These are phyloP conservation scores for Nycticryphes semicollaris DNA, from an alignment of 2,113 vertebrate genomes.

Conservation along the genomic window DNA sequence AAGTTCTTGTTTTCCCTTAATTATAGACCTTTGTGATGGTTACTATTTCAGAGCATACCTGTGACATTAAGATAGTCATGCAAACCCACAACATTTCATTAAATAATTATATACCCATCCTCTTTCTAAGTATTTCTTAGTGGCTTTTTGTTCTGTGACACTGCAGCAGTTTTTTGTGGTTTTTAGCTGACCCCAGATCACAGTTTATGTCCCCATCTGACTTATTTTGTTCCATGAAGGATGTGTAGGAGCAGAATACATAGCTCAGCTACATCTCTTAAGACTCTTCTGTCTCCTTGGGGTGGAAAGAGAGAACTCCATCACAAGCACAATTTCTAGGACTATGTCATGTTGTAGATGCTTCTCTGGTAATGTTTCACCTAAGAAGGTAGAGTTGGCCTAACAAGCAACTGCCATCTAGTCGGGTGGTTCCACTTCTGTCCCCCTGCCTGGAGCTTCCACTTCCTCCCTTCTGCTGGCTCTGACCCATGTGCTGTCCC, in stretches of 20 bases:
- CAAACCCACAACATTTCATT: slow-evolving; percentile 42
- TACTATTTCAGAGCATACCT: neutral
- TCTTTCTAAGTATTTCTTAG: slow-evolving; percentile 1
- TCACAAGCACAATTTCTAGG: neutral
- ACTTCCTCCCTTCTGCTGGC: neutral
- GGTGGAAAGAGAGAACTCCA: neutral
- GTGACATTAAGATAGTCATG: neutral
- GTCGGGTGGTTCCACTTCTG: neutral
- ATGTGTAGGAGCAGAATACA: neutral
- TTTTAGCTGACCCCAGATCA: neutral
- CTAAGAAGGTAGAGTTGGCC: neutral
- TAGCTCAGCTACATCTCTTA: neutral
- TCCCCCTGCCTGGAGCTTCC: neutral
- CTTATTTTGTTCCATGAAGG: neutral
- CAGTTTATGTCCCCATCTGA: neutral
- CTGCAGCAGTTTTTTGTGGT: neutral
- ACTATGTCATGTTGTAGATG: neutral
- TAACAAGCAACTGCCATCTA: neutral
- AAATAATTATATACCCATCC: neutral
- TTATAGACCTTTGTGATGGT: neutral
- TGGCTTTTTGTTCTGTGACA: neutral
- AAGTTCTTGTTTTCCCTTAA: neutral
- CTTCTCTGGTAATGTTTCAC: neutral
- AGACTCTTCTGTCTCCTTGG: neutral
- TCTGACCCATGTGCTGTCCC: neutral